Evolutionary conservation across 2,888 invertebrate genomes (phyloP).

Genomic region (Limnephilus lunatus): DNA sequence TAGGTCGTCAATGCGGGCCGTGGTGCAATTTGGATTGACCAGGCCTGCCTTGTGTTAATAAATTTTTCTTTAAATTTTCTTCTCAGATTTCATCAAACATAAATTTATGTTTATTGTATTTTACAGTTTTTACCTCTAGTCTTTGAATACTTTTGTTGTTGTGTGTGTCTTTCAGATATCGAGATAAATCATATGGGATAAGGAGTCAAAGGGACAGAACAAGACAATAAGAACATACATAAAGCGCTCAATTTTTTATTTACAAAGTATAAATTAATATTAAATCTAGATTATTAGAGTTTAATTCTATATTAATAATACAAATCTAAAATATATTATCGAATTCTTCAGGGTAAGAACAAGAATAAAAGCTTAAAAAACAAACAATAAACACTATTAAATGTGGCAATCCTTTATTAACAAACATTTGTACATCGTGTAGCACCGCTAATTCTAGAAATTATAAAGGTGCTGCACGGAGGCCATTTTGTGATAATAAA

Average conservation of each 20-base stretch:
- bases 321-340: conserved; percentile 30
- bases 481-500: neutral
- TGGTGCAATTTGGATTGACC: too few relatives aligned
- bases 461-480: conserved; percentile 2
- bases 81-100: neutral
- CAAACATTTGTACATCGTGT: conserved; percentile 2
- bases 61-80: neutral
- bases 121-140: neutral
- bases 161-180: neutral
- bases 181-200: neutral
- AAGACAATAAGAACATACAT: conserved; percentile 54
- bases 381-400: conserved; percentile 2
- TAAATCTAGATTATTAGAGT: conserved; percentile 54
- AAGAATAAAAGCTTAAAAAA: conserved; percentile 15
- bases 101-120: neutral
- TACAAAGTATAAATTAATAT: conserved; percentile 57
- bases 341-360: conserved; percentile 43
- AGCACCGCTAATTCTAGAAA: neutral
- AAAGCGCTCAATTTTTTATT: conserved; percentile 60
- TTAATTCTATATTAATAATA: neutral
- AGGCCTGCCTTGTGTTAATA: too few relatives aligned
- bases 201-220: conserved; percentile 39
- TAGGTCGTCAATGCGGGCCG: too few relatives aligned
- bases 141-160: neutral
- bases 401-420: neutral